Conservation (phyloP, 2,888 invertebrate species). For the Aelia acuminata region DNA sequence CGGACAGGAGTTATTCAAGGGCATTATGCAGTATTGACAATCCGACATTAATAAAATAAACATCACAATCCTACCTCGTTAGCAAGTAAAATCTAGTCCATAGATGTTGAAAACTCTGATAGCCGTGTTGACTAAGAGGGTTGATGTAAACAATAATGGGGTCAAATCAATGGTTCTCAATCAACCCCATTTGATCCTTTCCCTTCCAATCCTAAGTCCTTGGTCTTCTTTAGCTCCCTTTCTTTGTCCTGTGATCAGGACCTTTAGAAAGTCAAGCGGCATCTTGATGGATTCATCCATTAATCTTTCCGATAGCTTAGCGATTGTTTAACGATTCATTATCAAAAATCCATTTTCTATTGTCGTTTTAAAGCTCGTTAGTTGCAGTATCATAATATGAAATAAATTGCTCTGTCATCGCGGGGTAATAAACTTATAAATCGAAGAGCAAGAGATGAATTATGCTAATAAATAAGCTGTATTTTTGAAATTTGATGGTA, state of each 20-base stretch:
- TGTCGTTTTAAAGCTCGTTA: background rate
- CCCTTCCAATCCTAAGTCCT: background rate
- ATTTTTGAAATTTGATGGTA: no score
- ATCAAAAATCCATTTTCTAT: background rate
- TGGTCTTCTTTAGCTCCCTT: background rate
- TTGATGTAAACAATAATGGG: background rate
- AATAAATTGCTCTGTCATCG: background rate
- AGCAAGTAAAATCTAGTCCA: no score
- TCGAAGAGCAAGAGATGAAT: no score
- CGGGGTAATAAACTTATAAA: background rate
- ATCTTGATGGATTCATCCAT: constrained; percentile 1
- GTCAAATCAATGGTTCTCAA: background rate
- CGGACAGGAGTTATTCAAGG: no score
- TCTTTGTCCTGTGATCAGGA: background rate
- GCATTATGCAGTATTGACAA: no score
- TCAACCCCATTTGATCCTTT: background rate
- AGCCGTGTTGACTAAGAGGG: background rate
- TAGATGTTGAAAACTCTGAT: no score
- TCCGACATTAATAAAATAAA: no score
- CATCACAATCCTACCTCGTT: no score
- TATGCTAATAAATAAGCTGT: no score
- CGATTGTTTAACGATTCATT: background rate
- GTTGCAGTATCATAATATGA: background rate
- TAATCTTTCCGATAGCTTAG: background rate
- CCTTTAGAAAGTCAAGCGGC: constrained; percentile 14